Conservation (phyloP, 2,888 invertebrate genomes). For the Euzophera pinguis region DNA sequence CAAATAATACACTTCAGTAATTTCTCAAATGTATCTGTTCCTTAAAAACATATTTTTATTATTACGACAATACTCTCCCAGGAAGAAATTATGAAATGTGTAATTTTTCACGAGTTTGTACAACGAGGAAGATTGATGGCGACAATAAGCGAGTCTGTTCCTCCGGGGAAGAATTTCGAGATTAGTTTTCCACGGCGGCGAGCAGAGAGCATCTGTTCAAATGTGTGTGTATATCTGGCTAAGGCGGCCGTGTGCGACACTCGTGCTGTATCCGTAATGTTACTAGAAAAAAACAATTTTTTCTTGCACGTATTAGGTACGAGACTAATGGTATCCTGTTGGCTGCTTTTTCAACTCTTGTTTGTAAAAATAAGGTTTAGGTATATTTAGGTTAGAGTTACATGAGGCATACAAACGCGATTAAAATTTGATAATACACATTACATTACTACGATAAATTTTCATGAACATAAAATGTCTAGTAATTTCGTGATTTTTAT, state of each 20-base stretch:
- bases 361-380: too few species aligned
- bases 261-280: background rate
- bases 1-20: too few species aligned
- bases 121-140: constrained; percentile 20
- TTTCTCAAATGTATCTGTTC: too few species aligned
- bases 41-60: too few species aligned
- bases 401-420: too few species aligned
- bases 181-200: constrained; percentile 8
- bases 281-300: background rate
- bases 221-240: constrained; percentile 2
- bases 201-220: constrained; percentile 3
- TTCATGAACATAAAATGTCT: too few species aligned
- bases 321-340: too few species aligned
- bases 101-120: constrained; percentile 11
- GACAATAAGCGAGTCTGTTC: constrained; percentile 12
- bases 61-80: background rate
- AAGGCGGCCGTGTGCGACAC: background rate
- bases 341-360: too few species aligned
- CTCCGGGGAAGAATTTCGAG: constrained; percentile 12
- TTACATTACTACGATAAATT: too few species aligned
- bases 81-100: constrained; percentile 4
- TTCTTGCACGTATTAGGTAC: background rate
- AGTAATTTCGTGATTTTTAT: too few species aligned
- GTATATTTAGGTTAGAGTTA: too few species aligned
- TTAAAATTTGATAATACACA: too few species aligned